Evolutionary conservation across 2,113 vertebrate genomes (phyloP), one percentile per base, ranked within the genome.

Genomic region (Megaptera novaeangliae): DNA sequence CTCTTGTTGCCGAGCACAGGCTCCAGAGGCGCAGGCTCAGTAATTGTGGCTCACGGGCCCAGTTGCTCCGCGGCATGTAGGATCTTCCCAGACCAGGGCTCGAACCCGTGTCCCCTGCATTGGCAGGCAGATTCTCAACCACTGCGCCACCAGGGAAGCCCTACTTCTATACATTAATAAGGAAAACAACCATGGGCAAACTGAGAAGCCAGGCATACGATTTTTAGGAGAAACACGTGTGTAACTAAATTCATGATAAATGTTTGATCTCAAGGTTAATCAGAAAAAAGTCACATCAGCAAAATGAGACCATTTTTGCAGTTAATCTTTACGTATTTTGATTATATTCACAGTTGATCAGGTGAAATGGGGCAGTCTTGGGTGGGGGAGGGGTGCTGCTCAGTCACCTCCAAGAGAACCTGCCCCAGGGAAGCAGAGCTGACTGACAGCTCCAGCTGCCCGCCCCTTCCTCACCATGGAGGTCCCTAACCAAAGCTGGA

Each of bases 371-470:
- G 15, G 34, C 31, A 8, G 15, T 46, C 31, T 3, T 1, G 17
- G 57, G 44, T 3, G 1, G 59, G 25, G 61, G 8, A 4, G 4
- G 20, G 14, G 3, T 11, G 1, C 21, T 11, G 27, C 17, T 59
- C 55, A 8, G 21, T 64, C 82, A 63, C 46, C 34, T 89, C 14
- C 64, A 20, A 44, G 55, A 87, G 41, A 41, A 18, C 27, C 55
- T 44, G 81, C 34, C 39, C 57, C 36, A 2, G 41, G 41, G 72
- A 59, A 90, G 80, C 83, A 88, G 59, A 49, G 8, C 5, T 72
- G 84, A 95, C 55, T 44, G 75, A 88, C 44, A 72, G 74, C 61
- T 52, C 66, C 10, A 74, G 90, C 46, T 44, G 27, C 72, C 90
- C 5, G 49, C 4, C 20, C 11, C 27, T 55, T 13, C 13, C 3